Base-by-base conservation (phyloP, 2,797 vertebrate genomes). In the Ptychadena robeensis region DNA sequence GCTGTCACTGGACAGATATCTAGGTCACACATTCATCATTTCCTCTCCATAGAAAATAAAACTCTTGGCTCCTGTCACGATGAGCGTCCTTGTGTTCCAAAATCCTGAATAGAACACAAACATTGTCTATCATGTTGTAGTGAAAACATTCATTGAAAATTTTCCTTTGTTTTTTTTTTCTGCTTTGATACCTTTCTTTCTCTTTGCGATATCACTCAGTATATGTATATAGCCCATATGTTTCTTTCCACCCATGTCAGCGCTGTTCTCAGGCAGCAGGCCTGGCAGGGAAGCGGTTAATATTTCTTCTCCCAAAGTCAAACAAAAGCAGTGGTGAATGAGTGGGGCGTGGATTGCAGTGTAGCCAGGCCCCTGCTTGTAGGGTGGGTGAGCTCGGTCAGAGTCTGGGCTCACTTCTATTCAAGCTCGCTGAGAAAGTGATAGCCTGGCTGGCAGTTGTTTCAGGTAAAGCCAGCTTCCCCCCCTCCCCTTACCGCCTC, bases 361-460 rank as follows among this genome's bases (percentile, higher is more conserved):
- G 31, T 44, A 75, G 70, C 76, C 82, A 64, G 59, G 5, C 82
- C 82, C 82, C 82, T 28, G 70, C 75, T 89, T 86, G 82, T 85
- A 82, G 86, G 83, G 76, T 37, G 83, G 72, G 81, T 86, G 82
- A 85, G 85, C 81, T 90, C 1, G 89, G 87, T 89, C 90, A 87
- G 88, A 88, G 87, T 88, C 87, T 53, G 83, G 88, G 72, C 85
- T 91, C 87, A 14, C 40, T 74, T 89, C 86, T 88, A 86, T 88
- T 38, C 28, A 74, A 22, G 34, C 34, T 66, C 37, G 31, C 9
- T 65, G 70, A 85, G 90, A 93, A 93, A 93, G 91, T 91, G 92
- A 93, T 93, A 92, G 90, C 89, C 88, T 93, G 91, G 90, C 88
- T 93, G 91, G 90, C 91, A 91, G 89, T 88, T 90, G 89, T 91